phyloP scores from a whole-genome alignment of 2,797 vertebrate genomes.

The Danio kyathit region DNA sequence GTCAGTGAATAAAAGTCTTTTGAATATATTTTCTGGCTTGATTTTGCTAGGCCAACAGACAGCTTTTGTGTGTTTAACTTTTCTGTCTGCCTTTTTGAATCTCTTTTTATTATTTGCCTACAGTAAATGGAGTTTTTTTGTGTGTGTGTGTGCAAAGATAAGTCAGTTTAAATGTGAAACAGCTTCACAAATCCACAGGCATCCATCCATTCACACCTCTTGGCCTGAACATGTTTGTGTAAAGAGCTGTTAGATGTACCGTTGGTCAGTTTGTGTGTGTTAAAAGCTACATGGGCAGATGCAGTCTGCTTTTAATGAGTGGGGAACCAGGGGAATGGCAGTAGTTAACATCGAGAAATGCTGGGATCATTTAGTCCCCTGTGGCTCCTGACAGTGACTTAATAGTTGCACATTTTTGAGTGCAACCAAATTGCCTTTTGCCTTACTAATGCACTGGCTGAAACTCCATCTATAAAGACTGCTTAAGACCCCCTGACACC shows the following conservation, averaged over 20 bases:
- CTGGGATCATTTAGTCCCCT: constrained; percentile 81
- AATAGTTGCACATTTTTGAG: constrained; percentile 82
- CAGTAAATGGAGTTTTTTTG: constrained; percentile 68
- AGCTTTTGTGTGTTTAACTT: not conserved
- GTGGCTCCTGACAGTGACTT: constrained; percentile 77
- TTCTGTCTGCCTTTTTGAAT: constrained; percentile 41
- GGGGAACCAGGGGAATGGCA: constrained; percentile 79
- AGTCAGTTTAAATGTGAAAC: constrained; percentile 70
- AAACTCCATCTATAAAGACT: constrained; percentile 34
- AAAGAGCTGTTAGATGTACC: constrained; percentile 62
- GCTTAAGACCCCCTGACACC: constrained; percentile 41
- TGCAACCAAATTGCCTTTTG: constrained; percentile 81
- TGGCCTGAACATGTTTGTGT: constrained; percentile 51
- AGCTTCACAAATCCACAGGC: constrained; percentile 64
- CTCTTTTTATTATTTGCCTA: constrained; percentile 63
- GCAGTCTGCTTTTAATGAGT: constrained; percentile 83
- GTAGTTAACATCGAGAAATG: constrained; percentile 84
- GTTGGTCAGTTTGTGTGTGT: constrained; percentile 67
- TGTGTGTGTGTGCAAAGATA: constrained; percentile 68
- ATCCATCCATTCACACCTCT: constrained; percentile 79
- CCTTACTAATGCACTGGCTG: constrained; percentile 53
- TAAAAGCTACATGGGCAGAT: constrained; percentile 82
- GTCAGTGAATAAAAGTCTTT: not conserved
- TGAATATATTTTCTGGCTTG: not conserved
- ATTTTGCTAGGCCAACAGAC: not conserved